phyloP scores from a whole-genome alignment of 1,140 invertebrate genomes.

The Brachionus paranguensis region DNA sequence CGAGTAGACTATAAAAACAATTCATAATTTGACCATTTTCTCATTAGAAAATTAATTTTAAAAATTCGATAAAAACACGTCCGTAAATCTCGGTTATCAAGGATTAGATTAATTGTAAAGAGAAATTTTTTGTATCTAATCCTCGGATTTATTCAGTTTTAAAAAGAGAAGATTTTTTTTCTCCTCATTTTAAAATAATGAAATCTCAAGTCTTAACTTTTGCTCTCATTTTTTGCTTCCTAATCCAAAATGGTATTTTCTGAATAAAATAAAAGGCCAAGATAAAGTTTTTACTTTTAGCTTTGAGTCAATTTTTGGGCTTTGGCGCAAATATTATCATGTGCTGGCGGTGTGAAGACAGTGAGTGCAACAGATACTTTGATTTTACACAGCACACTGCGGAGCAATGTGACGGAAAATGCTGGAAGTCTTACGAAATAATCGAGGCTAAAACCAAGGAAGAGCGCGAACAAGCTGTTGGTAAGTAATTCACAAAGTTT shows the following conservation, averaged over 20 bases:
- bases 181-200: constrained; percentile 4
- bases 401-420: constrained; percentile 40
- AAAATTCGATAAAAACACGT: not conserved
- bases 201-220: constrained; percentile 4
- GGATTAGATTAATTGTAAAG: not conserved
- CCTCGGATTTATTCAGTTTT: not conserved
- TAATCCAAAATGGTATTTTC: not conserved
- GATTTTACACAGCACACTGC: constrained; percentile 40
- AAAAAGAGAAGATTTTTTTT: not conserved
- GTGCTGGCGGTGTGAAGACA: constrained; percentile 40
- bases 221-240: not conserved
- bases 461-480: constrained; percentile 24
- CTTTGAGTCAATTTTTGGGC: constrained; percentile 8
- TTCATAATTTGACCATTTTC: not conserved
- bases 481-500: not conserved
- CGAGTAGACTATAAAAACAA: not conserved
- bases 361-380: constrained; percentile 28
- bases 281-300: not conserved
- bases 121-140: not conserved
- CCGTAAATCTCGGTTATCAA: not conserved
- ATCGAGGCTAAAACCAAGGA: constrained; percentile 37
- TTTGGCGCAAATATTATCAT: constrained; percentile 18
- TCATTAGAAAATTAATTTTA: not conserved
- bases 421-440: constrained; percentile 40
- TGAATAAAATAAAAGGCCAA: not conserved